These are phyloP conservation scores for Netelia melanura DNA, from an alignment of 2,888 invertebrate species.

Conservation along the genomic window DNA sequence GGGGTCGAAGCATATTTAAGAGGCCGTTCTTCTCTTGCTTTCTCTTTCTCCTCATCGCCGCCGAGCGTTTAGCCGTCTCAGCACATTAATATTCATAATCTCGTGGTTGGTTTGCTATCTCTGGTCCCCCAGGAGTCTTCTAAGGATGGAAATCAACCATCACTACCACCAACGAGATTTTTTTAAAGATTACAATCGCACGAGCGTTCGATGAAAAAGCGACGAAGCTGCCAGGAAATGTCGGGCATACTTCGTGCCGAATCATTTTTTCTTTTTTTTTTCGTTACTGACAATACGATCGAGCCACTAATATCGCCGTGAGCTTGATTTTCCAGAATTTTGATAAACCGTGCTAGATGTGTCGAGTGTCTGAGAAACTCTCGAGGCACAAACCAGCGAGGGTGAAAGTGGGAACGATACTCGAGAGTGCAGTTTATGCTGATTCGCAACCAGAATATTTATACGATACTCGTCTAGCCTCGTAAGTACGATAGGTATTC, in stretches of 20 bases:
- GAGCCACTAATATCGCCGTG: constrained; percentile 28
- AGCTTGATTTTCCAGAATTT: constrained; percentile 24
- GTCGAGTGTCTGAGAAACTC: constrained; percentile 31
- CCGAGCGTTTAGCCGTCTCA: constrained; percentile 81
- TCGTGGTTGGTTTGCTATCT: constrained; percentile 34
- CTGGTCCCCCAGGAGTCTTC: constrained; percentile 8
- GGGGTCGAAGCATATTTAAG: constrained; percentile 72
- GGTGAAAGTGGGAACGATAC: not conserved
- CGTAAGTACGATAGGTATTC: not conserved
- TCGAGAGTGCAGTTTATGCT: constrained; percentile 36
- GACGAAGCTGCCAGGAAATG: constrained; percentile 35
- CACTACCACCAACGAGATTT: constrained; percentile 5
- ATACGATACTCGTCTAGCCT: constrained; percentile 23
- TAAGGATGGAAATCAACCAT: constrained; percentile 2
- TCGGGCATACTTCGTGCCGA: not conserved
- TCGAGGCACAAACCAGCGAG: constrained; percentile 14
- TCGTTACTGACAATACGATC: not conserved
- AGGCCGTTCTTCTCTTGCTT: constrained; percentile 68
- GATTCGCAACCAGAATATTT: constrained; percentile 33
- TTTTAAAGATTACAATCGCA: constrained; percentile 28
- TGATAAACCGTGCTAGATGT: constrained; percentile 4
- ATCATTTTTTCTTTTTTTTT: constrained; percentile 1
- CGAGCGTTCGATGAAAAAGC: constrained; percentile 3
- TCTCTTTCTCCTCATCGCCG: constrained; percentile 63
- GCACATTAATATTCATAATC: constrained; percentile 84